Evolutionary conservation across 2,888 invertebrate species (phyloP).

Genomic region (Cantharis flavilabris): DNA sequence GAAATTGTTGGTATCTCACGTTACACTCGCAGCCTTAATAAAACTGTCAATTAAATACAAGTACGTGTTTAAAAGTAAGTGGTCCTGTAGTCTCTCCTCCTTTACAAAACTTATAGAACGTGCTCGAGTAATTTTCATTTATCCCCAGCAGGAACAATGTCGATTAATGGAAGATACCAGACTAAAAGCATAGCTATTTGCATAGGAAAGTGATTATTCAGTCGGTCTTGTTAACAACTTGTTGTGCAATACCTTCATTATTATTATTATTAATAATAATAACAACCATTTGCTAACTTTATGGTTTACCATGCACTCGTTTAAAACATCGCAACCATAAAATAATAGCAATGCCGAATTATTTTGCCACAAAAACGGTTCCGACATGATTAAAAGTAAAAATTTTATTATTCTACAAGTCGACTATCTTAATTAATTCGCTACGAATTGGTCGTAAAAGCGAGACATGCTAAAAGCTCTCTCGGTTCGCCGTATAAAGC

Average conservation of each 20-base stretch:
- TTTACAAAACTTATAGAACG: constrained; percentile 1
- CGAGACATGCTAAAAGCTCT: constrained; percentile 19
- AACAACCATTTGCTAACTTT: constrained; percentile 8
- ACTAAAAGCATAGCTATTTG: constrained; percentile 36
- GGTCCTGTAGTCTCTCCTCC: not conserved
- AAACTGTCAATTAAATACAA: constrained; percentile 10
- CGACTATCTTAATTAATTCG: constrained; percentile 9
- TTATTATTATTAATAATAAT: constrained; percentile 36
- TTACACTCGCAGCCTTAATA: constrained; percentile 1
- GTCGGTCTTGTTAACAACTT: constrained; percentile 40
- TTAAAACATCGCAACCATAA: not conserved
- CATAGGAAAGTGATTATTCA: constrained; percentile 42
- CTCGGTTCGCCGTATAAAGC: constrained; percentile 7
- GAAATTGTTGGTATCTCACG: not conserved
- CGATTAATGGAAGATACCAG: constrained; percentile 22
- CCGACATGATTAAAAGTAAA: not conserved
- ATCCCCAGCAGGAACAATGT: constrained; percentile 14
- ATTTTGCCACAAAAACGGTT: not conserved
- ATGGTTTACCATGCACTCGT: not conserved
- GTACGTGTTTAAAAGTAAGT: not conserved
- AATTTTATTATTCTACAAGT: not conserved
- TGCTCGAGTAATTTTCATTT: constrained; percentile 12
- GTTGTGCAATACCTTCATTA: constrained; percentile 35
- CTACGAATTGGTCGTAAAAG: constrained; percentile 10
- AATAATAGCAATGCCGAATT: not conserved